A percentile compares a stretch with the other conserved stretches of the same genome.
These are phyloP conservation scores for Nettapus auritus DNA, from an alignment of 2,113 vertebrate genomes.

Conservation along the genomic window DNA sequence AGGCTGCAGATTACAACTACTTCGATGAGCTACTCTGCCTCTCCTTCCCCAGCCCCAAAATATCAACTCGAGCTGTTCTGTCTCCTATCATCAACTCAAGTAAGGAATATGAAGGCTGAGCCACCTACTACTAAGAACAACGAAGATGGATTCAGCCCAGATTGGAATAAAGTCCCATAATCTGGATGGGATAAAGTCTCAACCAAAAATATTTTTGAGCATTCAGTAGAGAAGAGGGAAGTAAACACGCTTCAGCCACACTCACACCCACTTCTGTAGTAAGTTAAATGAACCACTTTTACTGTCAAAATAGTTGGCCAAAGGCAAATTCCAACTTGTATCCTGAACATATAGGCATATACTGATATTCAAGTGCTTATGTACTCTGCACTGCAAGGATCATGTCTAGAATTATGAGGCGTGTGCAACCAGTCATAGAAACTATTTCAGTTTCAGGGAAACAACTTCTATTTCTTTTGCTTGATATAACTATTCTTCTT, in stretches of 20 bases:
- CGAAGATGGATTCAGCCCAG: background rate
- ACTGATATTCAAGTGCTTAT: background rate
- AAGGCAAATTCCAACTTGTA: slow-evolving; percentile 49
- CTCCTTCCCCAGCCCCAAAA: background rate
- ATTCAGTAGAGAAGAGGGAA: background rate
- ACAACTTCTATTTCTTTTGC: background rate
- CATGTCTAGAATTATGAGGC: background rate
- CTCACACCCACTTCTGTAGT: slow-evolving; percentile 33
- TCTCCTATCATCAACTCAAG: background rate
- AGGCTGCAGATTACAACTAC: background rate
- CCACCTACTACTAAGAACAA: background rate
- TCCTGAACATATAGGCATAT: slow-evolving; percentile 42
- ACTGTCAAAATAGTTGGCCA: slow-evolving; percentile 54
- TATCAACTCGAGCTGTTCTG: background rate
- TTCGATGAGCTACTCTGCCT: background rate
- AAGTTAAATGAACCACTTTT: slow-evolving; percentile 52
- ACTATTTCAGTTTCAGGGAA: no score
- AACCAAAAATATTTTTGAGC: background rate
- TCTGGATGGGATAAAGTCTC: background rate
- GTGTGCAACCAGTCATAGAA: background rate
- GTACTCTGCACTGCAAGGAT: background rate
- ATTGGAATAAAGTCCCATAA: background rate
- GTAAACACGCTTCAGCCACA: background rate
- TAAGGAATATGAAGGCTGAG: background rate
- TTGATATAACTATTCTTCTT: background rate